Percentiles rank a stretch among this genome's conserved stretches.
These are phyloP conservation scores for Sinocyclocheilus rhinocerous DNA, from an alignment of 2,113 vertebrate species.

Conservation along the genomic window DNA sequence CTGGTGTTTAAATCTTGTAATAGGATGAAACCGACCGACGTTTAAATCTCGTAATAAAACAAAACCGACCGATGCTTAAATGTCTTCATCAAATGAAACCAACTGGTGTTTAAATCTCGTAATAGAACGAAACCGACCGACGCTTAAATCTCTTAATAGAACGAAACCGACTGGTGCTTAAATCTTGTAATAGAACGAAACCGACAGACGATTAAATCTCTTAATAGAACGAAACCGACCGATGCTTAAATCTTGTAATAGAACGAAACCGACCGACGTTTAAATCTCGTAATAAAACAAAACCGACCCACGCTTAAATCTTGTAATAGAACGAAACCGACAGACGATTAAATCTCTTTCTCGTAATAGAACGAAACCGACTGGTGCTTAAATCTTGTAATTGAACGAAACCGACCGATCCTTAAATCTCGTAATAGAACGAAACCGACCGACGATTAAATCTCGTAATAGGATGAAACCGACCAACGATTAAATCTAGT, in stretches of 20 bases:
- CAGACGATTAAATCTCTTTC: not conserved
- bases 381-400: no score
- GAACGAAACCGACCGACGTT: not conserved
- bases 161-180: no score
- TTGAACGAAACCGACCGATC: rapidly evolving
- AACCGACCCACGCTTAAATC: not conserved
- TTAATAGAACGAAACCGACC: rapidly evolving
- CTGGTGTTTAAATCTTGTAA: no score
- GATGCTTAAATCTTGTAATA: no score
- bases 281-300: not conserved
- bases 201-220: not conserved
- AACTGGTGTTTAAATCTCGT: no score
- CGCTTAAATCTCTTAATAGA: no score
- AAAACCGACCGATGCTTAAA: not conserved
- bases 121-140: not conserved
- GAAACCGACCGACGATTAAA: no score
- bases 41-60: no score
- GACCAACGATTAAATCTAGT: no score
- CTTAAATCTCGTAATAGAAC: not conserved
- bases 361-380: rapidly evolving
- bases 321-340: not conserved
- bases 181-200: not conserved
- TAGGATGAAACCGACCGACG: no score
- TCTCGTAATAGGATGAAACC: not conserved
- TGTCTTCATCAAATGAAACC: no score